phyloP scores from a whole-genome alignment of 2,888 invertebrate genomes.

The Lingula anatina region DNA sequence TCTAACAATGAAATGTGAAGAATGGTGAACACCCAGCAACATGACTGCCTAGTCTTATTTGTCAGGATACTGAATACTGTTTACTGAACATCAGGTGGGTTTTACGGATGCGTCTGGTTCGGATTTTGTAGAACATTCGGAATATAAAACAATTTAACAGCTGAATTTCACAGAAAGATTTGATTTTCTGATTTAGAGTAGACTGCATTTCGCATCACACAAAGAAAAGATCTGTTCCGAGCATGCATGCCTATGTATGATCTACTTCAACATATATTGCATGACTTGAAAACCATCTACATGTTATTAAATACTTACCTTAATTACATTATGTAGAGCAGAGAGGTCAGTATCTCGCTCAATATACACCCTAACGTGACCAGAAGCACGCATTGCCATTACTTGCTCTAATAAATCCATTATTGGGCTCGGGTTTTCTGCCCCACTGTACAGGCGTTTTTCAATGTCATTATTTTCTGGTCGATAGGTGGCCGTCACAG shows the following conservation, averaged over 20 bases:
- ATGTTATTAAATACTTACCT: constrained; percentile 10
- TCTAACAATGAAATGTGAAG: constrained; percentile 10
- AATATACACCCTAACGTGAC: constrained; percentile 21
- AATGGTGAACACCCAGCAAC: not conserved
- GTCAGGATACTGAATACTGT: no score
- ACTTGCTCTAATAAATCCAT: constrained; percentile 25
- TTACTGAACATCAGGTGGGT: no score
- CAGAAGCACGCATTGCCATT: constrained; percentile 21
- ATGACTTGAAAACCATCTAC: no score
- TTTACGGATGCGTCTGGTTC: no score
- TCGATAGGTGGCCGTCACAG: constrained; percentile 19
- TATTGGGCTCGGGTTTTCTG: constrained; percentile 24
- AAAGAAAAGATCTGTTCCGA: no score
- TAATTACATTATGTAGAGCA: constrained; percentile 11
- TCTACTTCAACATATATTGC: no score
- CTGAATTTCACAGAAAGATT: no score
- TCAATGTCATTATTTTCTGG: constrained; percentile 13
- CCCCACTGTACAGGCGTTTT: constrained; percentile 19
- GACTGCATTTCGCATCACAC: no score
- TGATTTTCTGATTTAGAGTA: no score
- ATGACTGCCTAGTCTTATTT: not conserved
- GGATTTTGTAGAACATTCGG: no score
- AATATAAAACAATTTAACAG: no score
- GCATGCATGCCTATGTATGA: no score
- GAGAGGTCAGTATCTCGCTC: constrained; percentile 14